Evolutionary conservation across 2,888 invertebrate species (phyloP).

Genomic region (Drepanosiphum platanoidis): DNA sequence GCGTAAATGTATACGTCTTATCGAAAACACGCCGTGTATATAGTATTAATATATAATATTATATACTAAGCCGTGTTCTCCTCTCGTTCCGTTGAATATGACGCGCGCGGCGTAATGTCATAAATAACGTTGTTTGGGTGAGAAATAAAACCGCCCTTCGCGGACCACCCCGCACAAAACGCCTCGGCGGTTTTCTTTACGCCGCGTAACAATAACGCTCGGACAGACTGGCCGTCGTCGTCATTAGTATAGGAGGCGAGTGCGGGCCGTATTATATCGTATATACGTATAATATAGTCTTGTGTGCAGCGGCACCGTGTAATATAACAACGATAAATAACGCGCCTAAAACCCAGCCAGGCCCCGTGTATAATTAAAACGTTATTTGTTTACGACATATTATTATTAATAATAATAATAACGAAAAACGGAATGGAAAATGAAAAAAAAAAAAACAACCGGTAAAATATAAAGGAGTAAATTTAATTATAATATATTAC

Average conservation of each 20-base stretch:
- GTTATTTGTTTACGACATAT: conserved; percentile 55
- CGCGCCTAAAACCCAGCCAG: conserved; percentile 7
- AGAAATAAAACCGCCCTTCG: conserved; percentile 53
- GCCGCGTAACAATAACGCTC: conserved; percentile 19
- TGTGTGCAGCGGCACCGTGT: neutral
- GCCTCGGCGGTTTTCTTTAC: neutral
- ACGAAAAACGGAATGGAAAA: neutral
- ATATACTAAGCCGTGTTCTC: too few relatives aligned
- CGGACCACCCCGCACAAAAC: conserved; percentile 43
- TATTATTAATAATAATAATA: conserved; percentile 21
- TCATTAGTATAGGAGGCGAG: conserved; percentile 25
- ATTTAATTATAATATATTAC: conserved; percentile 46
- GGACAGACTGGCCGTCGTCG: neutral
- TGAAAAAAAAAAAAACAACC: neutral
- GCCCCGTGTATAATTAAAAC: conserved; percentile 56
- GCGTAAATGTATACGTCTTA: neutral
- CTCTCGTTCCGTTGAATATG: too few relatives aligned
- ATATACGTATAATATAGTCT: neutral
- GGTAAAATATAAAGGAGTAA: neutral
- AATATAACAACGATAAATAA: conserved; percentile 44
- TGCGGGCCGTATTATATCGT: neutral
- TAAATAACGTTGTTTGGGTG: conserved; percentile 57
- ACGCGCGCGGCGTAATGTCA: too few relatives aligned
- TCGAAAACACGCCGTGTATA: neutral
- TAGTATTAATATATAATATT: too few relatives aligned